Conservation (phyloP, 2,113 vertebrate species). For the Chunga burmeisteri region DNA sequence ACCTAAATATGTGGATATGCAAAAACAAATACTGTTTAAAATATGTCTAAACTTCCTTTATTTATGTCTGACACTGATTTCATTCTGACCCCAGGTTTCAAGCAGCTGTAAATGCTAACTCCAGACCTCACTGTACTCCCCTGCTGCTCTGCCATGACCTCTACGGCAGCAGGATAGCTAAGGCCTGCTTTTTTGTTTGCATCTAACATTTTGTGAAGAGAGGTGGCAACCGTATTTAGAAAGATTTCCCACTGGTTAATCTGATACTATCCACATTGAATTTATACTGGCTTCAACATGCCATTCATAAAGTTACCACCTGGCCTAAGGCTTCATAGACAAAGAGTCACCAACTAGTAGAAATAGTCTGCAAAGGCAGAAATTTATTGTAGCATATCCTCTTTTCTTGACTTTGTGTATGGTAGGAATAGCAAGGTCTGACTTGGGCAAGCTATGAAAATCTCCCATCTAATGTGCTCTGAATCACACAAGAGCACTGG, state of each 20-base stretch:
- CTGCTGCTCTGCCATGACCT: not conserved
- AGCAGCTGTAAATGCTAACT: slow-evolving; percentile 28
- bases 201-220: not conserved
- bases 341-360: not conserved
- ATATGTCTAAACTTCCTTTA: slow-evolving; percentile 64
- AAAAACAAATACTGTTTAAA: slow-evolving; percentile 49
- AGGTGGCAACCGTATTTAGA: not conserved
- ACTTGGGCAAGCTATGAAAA: not conserved
- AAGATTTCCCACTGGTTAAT: not conserved
- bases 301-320: not conserved
- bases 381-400: not conserved
- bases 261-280: not conserved
- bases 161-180: not conserved
- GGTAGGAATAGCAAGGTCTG: not conserved
- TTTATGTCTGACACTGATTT: slow-evolving; percentile 55
- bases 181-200: not conserved
- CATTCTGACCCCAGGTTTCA: not conserved
- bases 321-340: not conserved
- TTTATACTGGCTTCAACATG: not conserved
- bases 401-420: not conserved
- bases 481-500: not conserved
- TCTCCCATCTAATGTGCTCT: not conserved
- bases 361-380: not conserved
- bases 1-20: slow-evolving; percentile 49
- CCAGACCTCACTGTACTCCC: not conserved